Base-by-base conservation (phyloP, 2,888 invertebrate species). In the Caenorhabditis sp. region DNA sequence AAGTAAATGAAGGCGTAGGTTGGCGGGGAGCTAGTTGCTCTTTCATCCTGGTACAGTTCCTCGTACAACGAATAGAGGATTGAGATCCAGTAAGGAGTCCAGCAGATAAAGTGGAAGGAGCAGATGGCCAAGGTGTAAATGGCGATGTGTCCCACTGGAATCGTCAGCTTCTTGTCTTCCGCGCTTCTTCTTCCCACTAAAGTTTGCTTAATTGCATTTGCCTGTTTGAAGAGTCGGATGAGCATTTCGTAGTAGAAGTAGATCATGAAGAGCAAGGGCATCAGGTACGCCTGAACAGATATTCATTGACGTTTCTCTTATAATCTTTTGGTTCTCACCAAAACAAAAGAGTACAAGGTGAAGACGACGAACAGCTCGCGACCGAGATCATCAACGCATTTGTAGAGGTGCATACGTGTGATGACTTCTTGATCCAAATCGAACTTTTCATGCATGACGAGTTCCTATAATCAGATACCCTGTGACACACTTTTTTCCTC, bases 61-160 rank as follows among this genome's bases (percentile, higher is more conserved):
- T 86, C 86, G 64, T 87, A 88, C 9, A 90, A 82, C 9, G 89
- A 88, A 78, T 90, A 89, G 11, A 90, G 81, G 50, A 90, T 87
- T 11, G 89, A 89, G 26, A 86, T 83, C 90, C 90, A 90, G 74
- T 90, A 90, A n/a, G 90, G 90, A 18, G 88, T 88, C 87, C 90
- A 91, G 84, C 91, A 91, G 26, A 90, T 58, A 37, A 91, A 89
- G 67, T 90, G 90, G 80, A 91, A 90, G 8, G 83, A 82, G 56
- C 90, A 91, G 51, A 91, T 91, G 44, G 88, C 89, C n/a, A 91
- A 83, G 0, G 91, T 91, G 83, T 91, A 91, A 47, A 87, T 85
- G 53, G 90, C 90, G 26, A 91, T 89, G 18, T 88, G 87, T 5
- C 85, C 85, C 1, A 91, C 87, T n/a, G 91, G 91, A 26, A 91